These are phyloP conservation scores for Nycteola revayana DNA, from an alignment of 2,888 invertebrate species.

Conservation along the genomic window DNA sequence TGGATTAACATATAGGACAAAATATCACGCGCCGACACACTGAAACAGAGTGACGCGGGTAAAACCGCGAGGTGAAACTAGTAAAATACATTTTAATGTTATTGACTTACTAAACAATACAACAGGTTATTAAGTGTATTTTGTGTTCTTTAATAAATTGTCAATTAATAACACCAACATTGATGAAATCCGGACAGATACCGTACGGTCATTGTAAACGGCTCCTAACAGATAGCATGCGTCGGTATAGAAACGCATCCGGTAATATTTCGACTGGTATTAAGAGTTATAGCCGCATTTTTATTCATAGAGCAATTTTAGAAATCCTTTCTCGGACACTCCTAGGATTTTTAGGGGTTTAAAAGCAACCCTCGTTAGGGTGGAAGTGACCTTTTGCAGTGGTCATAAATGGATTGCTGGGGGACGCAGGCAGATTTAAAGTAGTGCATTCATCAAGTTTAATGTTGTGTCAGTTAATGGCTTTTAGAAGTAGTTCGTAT, in stretches of 20 bases:
- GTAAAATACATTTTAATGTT: no score
- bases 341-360: constrained; percentile 34
- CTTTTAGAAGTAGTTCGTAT: neutral
- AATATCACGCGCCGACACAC: no score
- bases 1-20: no score
- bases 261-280: constrained; percentile 66
- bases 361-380: constrained; percentile 27
- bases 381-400: constrained; percentile 30
- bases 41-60: no score
- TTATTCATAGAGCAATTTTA: constrained; percentile 76
- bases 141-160: no score
- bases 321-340: constrained; percentile 56
- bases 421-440: constrained; percentile 22
- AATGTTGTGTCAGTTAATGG: constrained; percentile 14
- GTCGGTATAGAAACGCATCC: constrained; percentile 62
- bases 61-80: no score
- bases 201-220: constrained; percentile 18
- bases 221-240: constrained; percentile 40
- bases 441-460: constrained; percentile 16
- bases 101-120: no score
- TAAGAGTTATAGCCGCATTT: constrained; percentile 73
- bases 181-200: no score
- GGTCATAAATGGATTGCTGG: constrained; percentile 18
- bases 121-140: no score
- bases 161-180: no score